Conservation (phyloP, 92 coral and sea anemone genomes). For the Siderastrea siderea region DNA sequence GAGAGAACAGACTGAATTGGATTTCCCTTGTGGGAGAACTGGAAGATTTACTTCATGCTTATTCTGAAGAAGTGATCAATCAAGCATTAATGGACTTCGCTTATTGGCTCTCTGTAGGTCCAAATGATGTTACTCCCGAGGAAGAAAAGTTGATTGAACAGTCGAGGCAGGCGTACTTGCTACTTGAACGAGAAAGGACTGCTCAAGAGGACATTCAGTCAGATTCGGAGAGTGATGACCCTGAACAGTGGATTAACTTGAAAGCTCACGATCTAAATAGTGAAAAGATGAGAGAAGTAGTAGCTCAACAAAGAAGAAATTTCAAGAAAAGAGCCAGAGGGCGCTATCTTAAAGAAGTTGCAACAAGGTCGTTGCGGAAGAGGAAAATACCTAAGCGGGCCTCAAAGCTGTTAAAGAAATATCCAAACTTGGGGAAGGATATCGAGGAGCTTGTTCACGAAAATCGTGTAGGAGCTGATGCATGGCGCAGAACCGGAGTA, state of each 20-base stretch:
- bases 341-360: slow-evolving; percentile 29
- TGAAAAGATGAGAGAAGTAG: too few relatives aligned
- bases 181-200: too few relatives aligned
- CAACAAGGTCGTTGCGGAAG: slow-evolving; percentile 22
- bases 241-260: too few relatives aligned
- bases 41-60: too few relatives aligned
- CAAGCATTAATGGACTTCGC: too few relatives aligned
- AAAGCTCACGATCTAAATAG: too few relatives aligned
- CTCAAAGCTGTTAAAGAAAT: slow-evolving; percentile 37
- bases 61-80: too few relatives aligned
- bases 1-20: too few relatives aligned
- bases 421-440: slow-evolving; percentile 63
- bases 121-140: slow-evolving; percentile 28
- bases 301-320: slow-evolving; percentile 16
- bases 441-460: slow-evolving; percentile 44
- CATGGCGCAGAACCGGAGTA: slow-evolving; percentile 37
- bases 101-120: too few relatives aligned
- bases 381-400: slow-evolving; percentile 59
- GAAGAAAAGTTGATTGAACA: slow-evolving; percentile 39
- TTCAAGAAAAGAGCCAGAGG: slow-evolving; percentile 43
- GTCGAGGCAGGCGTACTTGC: slow-evolving; percentile 46
- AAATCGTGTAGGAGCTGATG: slow-evolving; percentile 58
- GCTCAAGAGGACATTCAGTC: too few relatives aligned
- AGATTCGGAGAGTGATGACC: too few relatives aligned
- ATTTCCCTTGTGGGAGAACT: too few relatives aligned